phyloP scores from a whole-genome alignment of 1,140 invertebrate species.

The Drosophila trapezifrons region DNA sequence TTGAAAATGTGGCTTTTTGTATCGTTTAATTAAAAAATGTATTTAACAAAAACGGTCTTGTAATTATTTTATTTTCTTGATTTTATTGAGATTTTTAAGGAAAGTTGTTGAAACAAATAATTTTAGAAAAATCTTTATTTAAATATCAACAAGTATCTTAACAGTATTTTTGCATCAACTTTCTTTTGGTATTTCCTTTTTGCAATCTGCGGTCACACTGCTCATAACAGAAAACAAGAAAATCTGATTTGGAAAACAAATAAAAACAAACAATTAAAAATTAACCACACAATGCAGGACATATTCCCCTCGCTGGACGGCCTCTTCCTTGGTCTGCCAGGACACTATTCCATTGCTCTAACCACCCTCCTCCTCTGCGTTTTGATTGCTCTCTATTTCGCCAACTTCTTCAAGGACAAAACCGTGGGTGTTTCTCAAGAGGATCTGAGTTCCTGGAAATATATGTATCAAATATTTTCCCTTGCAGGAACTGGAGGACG shows the following conservation, averaged over 20 bases:
- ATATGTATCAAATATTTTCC: neutral
- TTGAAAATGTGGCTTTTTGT: neutral
- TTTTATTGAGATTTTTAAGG: too few species aligned
- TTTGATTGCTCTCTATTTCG: slow-evolving; percentile 68
- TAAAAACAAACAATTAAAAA: slow-evolving; percentile 7
- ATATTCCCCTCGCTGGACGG: slow-evolving; percentile 19
- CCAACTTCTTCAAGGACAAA: slow-evolving; percentile 75
- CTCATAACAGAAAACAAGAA: slow-evolving; percentile 29
- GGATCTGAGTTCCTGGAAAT: neutral
- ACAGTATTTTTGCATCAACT: neutral
- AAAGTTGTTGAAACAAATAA: neutral
- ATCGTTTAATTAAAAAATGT: neutral
- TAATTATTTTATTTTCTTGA: too few species aligned
- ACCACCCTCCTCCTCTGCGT: slow-evolving; percentile 71
- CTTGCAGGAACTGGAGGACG: slow-evolving; percentile 62
- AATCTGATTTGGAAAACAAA: slow-evolving; percentile 11
- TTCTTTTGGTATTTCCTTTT: neutral
- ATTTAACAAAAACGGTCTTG: too few species aligned
- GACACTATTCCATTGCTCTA: slow-evolving; percentile 64
- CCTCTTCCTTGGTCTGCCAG: slow-evolving; percentile 61
- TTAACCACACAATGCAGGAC: slow-evolving; percentile 28
- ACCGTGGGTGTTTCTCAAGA: slow-evolving; percentile 41
- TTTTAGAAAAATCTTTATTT: neutral
- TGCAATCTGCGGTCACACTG: slow-evolving; percentile 21
- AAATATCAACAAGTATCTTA: neutral